These are phyloP conservation scores for Clarias batrachus DNA, from an alignment of 2,113 vertebrate species.

Conservation along the genomic window DNA sequence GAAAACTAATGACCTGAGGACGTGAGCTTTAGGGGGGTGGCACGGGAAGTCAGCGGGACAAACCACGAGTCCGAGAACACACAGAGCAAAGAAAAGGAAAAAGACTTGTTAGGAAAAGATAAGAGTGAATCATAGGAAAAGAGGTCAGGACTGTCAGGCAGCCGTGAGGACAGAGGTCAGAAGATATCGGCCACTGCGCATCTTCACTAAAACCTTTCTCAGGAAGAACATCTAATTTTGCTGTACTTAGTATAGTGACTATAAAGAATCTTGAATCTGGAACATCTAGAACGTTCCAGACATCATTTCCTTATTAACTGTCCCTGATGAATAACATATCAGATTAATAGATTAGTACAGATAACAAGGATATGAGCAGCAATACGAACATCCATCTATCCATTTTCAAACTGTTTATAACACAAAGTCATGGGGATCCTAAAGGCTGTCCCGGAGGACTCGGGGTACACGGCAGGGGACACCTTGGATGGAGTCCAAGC, in stretches of 20 bases:
- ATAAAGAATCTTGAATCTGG: too few species aligned
- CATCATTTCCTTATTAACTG: not conserved
- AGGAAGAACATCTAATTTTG: not conserved
- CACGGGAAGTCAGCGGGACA: not conserved
- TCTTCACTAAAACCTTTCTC: not conserved
- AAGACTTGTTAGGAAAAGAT: not conserved
- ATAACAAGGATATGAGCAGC: not conserved
- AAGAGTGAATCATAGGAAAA: conserved; percentile 17
- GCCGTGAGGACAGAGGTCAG: not conserved
- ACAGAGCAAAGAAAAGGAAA: not conserved
- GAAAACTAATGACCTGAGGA: conserved; percentile 39
- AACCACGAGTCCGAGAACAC: conserved; percentile 17
- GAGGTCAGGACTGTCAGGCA: conserved; percentile 27
- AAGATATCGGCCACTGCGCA: not conserved
- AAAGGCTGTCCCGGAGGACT: too few species aligned
- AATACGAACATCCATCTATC: not conserved
- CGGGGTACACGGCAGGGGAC: too few species aligned
- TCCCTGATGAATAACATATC: not conserved
- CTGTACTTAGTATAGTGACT: too few species aligned
- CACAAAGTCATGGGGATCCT: too few species aligned
- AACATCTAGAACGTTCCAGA: not conserved
- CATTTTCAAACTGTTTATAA: too few species aligned
- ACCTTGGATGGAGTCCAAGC: too few species aligned
- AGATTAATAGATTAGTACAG: not conserved
- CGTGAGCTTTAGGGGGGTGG: conserved; percentile 12